Conservation (phyloP, 2,113 vertebrate genomes). For the Plestiodon gilberti region DNA sequence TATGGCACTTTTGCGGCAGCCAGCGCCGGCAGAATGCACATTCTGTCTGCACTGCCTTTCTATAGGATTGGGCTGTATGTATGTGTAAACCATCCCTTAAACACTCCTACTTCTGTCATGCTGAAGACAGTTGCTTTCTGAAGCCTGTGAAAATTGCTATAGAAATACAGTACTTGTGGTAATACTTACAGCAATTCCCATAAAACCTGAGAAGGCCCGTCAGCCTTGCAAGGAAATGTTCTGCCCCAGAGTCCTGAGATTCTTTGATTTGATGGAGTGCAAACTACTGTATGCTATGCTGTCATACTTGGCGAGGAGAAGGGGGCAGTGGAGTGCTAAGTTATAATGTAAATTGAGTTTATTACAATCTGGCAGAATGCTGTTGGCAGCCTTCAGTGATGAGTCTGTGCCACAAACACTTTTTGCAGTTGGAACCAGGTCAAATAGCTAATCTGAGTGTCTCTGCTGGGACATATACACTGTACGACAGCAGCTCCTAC, state of each 20-base stretch:
- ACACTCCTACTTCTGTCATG: not conserved
- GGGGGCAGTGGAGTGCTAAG: slow-evolving; percentile 71
- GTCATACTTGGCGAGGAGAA: slow-evolving; percentile 65
- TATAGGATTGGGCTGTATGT: no score
- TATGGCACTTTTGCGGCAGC: no score
- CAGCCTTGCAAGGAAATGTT: slow-evolving; percentile 44
- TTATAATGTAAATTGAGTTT: slow-evolving; percentile 75
- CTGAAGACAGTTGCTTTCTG: slow-evolving; percentile 15
- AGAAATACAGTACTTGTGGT: not conserved
- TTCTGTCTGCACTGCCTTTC: no score
- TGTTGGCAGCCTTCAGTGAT: slow-evolving; percentile 67
- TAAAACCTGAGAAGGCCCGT: rapidly evolving
- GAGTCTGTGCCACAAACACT: slow-evolving; percentile 70
- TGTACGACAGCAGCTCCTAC: slow-evolving; percentile 66
- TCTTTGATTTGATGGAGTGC: slow-evolving; percentile 21
- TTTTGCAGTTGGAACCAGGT: slow-evolving; percentile 66
- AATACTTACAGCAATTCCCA: slow-evolving; percentile 43
- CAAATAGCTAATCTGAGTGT: slow-evolving; percentile 63
- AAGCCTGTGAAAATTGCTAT: not conserved
- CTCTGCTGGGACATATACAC: slow-evolving; percentile 54
- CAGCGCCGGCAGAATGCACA: no score
- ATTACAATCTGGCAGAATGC: slow-evolving; percentile 73
- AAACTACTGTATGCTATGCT: slow-evolving; percentile 57
- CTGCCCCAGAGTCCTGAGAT: slow-evolving; percentile 10
- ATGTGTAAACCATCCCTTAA: not conserved